These are phyloP conservation scores for Autographa pulchrina DNA, from an alignment of 2,888 invertebrate species.

Conservation along the genomic window DNA sequence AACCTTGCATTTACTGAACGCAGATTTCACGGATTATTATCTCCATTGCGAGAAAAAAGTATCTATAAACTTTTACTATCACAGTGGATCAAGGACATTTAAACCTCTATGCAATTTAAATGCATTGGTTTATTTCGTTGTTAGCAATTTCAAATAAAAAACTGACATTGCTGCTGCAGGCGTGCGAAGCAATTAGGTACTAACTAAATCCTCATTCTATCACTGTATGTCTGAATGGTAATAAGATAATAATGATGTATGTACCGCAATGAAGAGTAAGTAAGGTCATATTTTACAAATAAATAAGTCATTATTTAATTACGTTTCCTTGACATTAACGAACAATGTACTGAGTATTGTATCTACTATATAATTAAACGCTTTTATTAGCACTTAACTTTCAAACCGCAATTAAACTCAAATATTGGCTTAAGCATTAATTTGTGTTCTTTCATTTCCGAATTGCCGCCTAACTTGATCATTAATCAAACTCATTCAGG, in stretches of 20 bases:
- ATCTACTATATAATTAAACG: constrained; percentile 1
- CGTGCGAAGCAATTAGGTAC: too few species aligned
- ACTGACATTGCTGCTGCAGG: too few species aligned
- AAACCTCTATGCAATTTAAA: constrained; percentile 19
- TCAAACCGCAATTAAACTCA: neutral
- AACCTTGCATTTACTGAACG: constrained; percentile 63
- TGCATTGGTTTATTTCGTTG: constrained; percentile 13
- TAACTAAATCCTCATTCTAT: too few species aligned
- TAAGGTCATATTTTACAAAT: neutral
- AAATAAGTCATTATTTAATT: constrained; percentile 9
- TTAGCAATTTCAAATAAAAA: too few species aligned
- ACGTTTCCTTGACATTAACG: constrained; percentile 30
- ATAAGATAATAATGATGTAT: too few species aligned
- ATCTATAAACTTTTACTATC: constrained; percentile 12
- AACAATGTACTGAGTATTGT: constrained; percentile 1
- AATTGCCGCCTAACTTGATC: neutral
- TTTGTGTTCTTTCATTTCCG: constrained; percentile 4
- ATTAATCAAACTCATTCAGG: constrained; percentile 34
- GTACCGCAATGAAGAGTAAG: too few species aligned
- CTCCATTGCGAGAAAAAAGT: constrained; percentile 27
- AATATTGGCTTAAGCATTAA: neutral
- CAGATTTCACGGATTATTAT: constrained; percentile 28
- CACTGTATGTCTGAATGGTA: too few species aligned
- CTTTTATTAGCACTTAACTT: constrained; percentile 9
- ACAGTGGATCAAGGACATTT: constrained; percentile 39